Percentiles rank a stretch among this genome's conserved stretches.
phyloP scores from a whole-genome alignment of 2,888 invertebrate species.

The Rhamphomyia laevipes region DNA sequence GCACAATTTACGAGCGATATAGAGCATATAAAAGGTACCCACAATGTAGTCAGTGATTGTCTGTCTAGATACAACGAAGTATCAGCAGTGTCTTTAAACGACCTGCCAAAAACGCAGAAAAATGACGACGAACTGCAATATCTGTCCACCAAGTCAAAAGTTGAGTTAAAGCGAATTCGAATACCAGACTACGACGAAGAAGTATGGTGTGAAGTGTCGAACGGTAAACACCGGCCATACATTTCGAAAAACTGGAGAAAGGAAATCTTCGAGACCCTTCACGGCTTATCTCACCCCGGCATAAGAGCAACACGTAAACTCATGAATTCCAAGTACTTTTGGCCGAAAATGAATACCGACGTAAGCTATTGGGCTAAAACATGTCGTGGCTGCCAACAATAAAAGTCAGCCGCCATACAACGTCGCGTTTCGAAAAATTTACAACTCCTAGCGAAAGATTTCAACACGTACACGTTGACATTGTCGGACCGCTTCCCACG shows the following conservation, averaged over 20 bases:
- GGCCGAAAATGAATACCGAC: slow-evolving; percentile 5
- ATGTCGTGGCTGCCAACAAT: slow-evolving; percentile 5
- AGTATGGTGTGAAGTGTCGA: slow-evolving; percentile 3
- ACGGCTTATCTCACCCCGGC: slow-evolving; percentile 6
- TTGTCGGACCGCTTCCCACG: background rate
- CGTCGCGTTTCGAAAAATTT: background rate
- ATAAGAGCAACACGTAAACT: slow-evolving; percentile 2
- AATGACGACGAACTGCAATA: slow-evolving; percentile 2
- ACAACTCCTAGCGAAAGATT: background rate
- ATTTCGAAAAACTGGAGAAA: background rate
- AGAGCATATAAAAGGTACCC: background rate
- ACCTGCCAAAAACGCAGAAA: background rate
- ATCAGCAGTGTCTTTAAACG: background rate
- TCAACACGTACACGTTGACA: background rate
- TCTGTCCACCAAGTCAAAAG: slow-evolving; percentile 6
- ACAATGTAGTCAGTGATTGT: background rate
- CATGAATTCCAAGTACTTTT: slow-evolving; percentile 2
- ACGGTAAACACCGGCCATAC: slow-evolving; percentile 4
- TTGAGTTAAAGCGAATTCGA: slow-evolving; percentile 6
- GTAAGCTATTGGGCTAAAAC: slow-evolving; percentile 4
- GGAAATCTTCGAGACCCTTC: slow-evolving; percentile 2
- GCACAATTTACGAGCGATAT: slow-evolving; percentile 3
- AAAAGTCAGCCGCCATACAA: slow-evolving; percentile 8
- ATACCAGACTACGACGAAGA: slow-evolving; percentile 1
- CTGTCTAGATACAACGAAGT: background rate